Evolutionary conservation across 2,888 invertebrate genomes (phyloP), one percentile per base, ranked within the genome.

Genomic region (Orthosia gracilis): DNA sequence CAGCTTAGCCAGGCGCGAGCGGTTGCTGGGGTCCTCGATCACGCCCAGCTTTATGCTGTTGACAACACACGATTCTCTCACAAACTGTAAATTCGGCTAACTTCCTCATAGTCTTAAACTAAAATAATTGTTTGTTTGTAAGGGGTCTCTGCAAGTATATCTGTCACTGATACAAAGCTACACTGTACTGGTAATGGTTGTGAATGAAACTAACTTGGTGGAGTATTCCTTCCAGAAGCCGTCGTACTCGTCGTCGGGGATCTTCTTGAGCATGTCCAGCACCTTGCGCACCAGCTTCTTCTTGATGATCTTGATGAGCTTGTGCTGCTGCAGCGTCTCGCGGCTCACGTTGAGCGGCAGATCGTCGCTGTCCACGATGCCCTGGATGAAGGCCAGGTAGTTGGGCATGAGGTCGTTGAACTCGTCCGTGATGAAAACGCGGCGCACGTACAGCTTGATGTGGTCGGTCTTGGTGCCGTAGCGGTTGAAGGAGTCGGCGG

Each of bases 361-460:
- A 96, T 99, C 99, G 95, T 99, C 99, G 17, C 99, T 99, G 96
- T 99, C 99, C 63, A 99, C 99, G 85, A 99, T 98, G 89, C 99
- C 99, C 94, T 94, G 98, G 78, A 99, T 97, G 94, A 99, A 99
- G 86, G 97, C 98, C 87, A 99, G 97, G 94, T 99, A 99, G 94
- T 98, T 99, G 84, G 99, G 99, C 98, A 99, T 99, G 98, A 99
- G 99, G 92, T 99, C 99, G 93, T 99, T 99, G 97, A 99, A 99
- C 96, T 99, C 99, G 94, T 99, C 99, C 13, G 99, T 99, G 95
- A 99, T 99, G 97, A 99, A 99, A 21, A 99, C 99, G 79, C 99
- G 97, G 77, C 99, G 97, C 72, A 99, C 99, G 95, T 99, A 99
- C 80, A 99, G 97, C 97, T 99, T 99, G 91, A 99, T 99, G 94